These are phyloP conservation scores for Apamea epomidion DNA, from an alignment of 2,888 invertebrate species.

Conservation along the genomic window DNA sequence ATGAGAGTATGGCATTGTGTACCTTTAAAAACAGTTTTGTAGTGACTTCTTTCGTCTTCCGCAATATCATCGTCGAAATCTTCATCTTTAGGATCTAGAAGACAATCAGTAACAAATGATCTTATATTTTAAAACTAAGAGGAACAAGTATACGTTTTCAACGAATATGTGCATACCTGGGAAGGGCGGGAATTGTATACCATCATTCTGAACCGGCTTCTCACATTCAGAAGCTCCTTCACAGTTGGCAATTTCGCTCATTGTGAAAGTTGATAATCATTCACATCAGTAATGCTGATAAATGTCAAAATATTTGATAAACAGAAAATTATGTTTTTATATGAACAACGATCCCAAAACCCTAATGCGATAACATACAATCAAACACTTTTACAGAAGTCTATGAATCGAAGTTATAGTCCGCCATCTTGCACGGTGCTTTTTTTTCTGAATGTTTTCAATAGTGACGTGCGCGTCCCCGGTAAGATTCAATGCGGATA, in stretches of 20 bases:
- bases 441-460: constrained; percentile 49
- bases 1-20: constrained; percentile 21
- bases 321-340: neutral
- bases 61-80: constrained; percentile 90
- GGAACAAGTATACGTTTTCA: neutral
- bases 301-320: constrained; percentile 6
- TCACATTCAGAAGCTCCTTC: constrained; percentile 77
- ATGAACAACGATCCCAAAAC: neutral
- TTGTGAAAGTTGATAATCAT: constrained; percentile 68
- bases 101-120: constrained; percentile 17
- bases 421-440: constrained; percentile 64
- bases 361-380: neutral
- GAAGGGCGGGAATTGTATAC: constrained; percentile 85
- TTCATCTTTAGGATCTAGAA: constrained; percentile 83
- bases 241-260: constrained; percentile 81
- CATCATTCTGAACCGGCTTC: constrained; percentile 83
- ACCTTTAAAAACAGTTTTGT: constrained; percentile 88
- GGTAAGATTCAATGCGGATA: constrained; percentile 7
- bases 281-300: constrained; percentile 51
- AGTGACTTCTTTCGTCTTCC: constrained; percentile 89
- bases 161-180: constrained; percentile 75
- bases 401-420: constrained; percentile 40
- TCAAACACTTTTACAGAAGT: constrained; percentile 32
- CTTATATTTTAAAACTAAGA: neutral
- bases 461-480: constrained; percentile 26